phyloP scores from a whole-genome alignment of 2,113 vertebrate genomes.

The Bufo bufo region DNA sequence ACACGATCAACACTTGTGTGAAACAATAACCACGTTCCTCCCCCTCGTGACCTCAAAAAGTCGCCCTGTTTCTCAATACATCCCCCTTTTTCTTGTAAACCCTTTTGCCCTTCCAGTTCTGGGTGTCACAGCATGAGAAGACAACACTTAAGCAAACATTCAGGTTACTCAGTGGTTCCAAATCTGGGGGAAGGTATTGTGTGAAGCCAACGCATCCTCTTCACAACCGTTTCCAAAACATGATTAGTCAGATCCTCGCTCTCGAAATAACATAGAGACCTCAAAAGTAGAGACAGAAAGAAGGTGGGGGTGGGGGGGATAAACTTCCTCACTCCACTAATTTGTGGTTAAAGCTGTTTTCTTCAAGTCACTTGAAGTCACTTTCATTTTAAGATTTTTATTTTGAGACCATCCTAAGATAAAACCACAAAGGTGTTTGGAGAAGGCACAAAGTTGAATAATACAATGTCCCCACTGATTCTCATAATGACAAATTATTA shows the following conservation, averaged over 20 bases:
- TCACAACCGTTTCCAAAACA: slow-evolving; percentile 49
- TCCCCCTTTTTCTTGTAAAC: slow-evolving; percentile 65
- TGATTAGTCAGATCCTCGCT: slow-evolving; percentile 15
- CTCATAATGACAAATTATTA: background rate
- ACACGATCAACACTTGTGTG: slow-evolving; percentile 55
- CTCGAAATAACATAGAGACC: slow-evolving; percentile 43
- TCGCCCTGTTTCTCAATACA: slow-evolving; percentile 61
- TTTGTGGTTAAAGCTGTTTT: slow-evolving; percentile 47
- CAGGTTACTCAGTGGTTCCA: slow-evolving; percentile 64
- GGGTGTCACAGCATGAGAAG: slow-evolving; percentile 59
- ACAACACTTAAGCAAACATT: slow-evolving; percentile 58
- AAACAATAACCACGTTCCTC: slow-evolving; percentile 66
- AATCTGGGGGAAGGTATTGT: slow-evolving; percentile 23
- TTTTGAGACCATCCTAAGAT: slow-evolving; percentile 38
- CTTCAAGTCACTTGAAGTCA: slow-evolving; percentile 35
- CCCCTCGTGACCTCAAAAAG: slow-evolving; percentile 55
- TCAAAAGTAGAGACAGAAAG: slow-evolving; percentile 1
- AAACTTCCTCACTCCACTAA: slow-evolving; percentile 36
- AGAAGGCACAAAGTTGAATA: background rate
- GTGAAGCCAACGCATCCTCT: slow-evolving; percentile 40
- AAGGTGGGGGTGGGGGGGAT: background rate
- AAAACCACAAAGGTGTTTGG: slow-evolving; percentile 36
- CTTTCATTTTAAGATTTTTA: slow-evolving; percentile 38
- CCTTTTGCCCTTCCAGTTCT: slow-evolving; percentile 60
- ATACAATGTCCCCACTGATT: background rate